Percentiles rank a stretch among this genome's conserved stretches.
These are phyloP conservation scores for Anseranas semipalmata DNA, from an alignment of 2,113 vertebrate genomes.

Conservation along the genomic window DNA sequence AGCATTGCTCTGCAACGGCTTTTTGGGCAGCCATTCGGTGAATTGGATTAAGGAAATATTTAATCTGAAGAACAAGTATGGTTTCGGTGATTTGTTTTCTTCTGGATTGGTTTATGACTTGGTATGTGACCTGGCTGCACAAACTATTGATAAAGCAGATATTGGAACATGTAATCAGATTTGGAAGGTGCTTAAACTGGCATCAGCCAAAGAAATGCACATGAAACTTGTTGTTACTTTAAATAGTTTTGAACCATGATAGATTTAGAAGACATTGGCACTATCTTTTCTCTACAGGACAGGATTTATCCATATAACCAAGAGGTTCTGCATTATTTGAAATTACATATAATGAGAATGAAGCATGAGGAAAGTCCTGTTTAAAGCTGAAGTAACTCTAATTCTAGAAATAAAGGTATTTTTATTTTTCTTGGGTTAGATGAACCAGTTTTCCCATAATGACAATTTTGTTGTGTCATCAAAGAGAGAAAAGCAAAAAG, in stretches of 20 bases:
- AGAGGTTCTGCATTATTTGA: background rate
- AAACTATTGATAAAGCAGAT: background rate
- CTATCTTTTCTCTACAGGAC: background rate
- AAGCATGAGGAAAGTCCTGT: background rate
- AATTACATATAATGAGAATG: background rate
- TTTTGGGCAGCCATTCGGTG: background rate
- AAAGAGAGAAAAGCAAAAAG: background rate
- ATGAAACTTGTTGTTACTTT: background rate
- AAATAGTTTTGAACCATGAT: background rate
- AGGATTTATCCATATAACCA: no score
- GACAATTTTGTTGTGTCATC: background rate
- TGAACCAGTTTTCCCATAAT: background rate
- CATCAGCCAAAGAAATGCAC: background rate
- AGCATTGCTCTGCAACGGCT: background rate
- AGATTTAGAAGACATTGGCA: background rate
- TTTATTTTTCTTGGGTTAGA: background rate
- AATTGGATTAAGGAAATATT: background rate
- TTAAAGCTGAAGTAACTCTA: background rate
- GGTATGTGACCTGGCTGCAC: background rate
- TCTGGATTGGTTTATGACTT: background rate
- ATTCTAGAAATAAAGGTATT: background rate
- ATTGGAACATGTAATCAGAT: accelerated
- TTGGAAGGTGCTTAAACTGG: background rate
- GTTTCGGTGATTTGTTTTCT: background rate
- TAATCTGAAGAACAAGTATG: background rate